Base-by-base conservation (phyloP, 2,888 invertebrate species). In the Rhorus exstirpatorius region DNA sequence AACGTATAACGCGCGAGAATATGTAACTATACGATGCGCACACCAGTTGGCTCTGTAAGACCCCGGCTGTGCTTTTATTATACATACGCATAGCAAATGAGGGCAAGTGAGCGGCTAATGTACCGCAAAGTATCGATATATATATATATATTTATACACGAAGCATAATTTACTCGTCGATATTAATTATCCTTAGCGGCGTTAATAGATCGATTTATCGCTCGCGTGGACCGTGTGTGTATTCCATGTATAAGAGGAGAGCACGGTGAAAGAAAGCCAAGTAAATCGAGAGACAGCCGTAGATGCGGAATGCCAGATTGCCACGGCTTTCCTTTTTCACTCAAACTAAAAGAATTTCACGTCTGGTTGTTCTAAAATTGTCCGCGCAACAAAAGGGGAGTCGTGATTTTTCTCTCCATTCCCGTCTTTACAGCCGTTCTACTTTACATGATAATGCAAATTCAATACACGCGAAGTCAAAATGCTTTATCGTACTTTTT, bases 161-260 rank as follows among this genome's bases (percentile, higher is more conserved):
- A 75, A 46, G 76, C 82, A 78, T 85, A 84, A 88, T 85, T 85
- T 83, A 78, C 80, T 83, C 78, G 85, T 88, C 85, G 80, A 81
- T 87, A 88, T 87, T 88, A 89, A 89, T 89, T 88, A 87, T 84
- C 83, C 84, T 86, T 86, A 78, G 74, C 63, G 71, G 72, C 81
- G 83, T 86, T 86, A 86, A 88, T 87, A 86, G 86, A 85, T 79
- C 85, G 85, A 88, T 88, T 88, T 87, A 87, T 86, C 84, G 84
- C 61, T 75, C 63, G 35, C 44, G 38, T 24, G 21, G 58, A 60
- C 58, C 65, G 44, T 55, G 60, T 44, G 19, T 31, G 12, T 49
- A 71, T 44, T 81, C 55, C 24, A 71, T 12, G 19, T 46, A 26
- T 26, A 31, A 74, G 46, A 55, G n/a, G n/a, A n/a, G n/a, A n/a